These are phyloP conservation scores for Trichomalopsis sarcophagae DNA, from an alignment of 1,140 invertebrate species.

Conservation along the genomic window DNA sequence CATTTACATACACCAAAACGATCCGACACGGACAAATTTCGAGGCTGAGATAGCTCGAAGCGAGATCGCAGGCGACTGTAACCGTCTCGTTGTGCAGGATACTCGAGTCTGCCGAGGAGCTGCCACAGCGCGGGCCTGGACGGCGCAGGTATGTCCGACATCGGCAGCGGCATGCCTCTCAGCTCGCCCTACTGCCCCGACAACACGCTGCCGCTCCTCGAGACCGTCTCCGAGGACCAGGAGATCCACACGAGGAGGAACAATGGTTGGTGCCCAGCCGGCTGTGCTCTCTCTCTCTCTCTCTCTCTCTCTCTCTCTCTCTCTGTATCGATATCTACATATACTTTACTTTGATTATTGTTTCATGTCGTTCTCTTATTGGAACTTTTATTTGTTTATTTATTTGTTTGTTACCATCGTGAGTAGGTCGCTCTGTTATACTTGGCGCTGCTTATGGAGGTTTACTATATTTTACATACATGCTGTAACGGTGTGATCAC, in stretches of 20 bases:
- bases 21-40: no score
- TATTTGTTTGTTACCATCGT: no score
- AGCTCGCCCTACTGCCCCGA: constrained; percentile 76
- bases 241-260: constrained; percentile 73
- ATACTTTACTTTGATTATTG: no score
- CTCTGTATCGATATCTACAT: no score
- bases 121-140: constrained; percentile 79
- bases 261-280: constrained; percentile 67
- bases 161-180: constrained; percentile 66
- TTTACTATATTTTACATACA: no score
- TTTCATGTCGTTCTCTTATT: no score
- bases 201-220: constrained; percentile 76
- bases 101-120: constrained; percentile 87
- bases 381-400: no score
- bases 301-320: no score
- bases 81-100: constrained; percentile 75
- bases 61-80: neutral
- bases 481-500: no score
- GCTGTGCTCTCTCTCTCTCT: neutral
- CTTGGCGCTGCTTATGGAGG: no score
- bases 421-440: no score
- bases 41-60: no score
- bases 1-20: neutral
- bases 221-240: constrained; percentile 80
- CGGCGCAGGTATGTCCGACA: constrained; percentile 77